A percentile compares a stretch with the other conserved stretches of the same genome.
Conservation (phyloP, 2,797 vertebrate genomes). For the Euthynnus affinis region DNA sequence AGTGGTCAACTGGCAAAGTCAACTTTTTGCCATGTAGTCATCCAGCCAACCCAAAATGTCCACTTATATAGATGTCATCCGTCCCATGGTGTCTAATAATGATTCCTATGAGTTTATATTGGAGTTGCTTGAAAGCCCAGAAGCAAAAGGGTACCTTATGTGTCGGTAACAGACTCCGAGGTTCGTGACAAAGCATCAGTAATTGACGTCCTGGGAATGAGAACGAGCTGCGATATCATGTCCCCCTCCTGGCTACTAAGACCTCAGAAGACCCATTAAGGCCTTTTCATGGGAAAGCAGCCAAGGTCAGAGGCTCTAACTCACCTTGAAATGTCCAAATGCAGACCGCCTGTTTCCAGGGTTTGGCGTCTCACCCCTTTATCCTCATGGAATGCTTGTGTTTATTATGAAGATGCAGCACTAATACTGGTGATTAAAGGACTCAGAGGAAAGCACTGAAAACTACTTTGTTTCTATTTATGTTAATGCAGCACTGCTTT, state of each 20-base stretch:
- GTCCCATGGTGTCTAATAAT: no score
- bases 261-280: conserved; percentile 18
- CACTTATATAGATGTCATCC: no score
- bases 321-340: conserved; percentile 80
- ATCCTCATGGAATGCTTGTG: conserved; percentile 67
- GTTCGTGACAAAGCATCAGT: no score
- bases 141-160: no score
- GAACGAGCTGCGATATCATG: no score
- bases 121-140: no score
- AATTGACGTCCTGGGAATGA: no score
- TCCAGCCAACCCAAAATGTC: no score
- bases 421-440: conserved; percentile 39
- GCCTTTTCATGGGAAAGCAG: conserved; percentile 71
- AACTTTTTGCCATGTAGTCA: no score
- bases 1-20: no score
- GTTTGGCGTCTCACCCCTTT: conserved; percentile 51
- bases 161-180: no score
- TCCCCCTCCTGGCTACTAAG: background rate
- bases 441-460: conserved; percentile 20
- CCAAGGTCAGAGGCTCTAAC: conserved; percentile 65
- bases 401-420: conserved; percentile 60
- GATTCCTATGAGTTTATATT: no score
- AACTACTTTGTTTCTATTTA: conserved; percentile 25
- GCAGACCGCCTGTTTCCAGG: conserved; percentile 68
- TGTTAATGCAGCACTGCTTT: conserved; percentile 17